These are phyloP conservation scores for Cololabis saira DNA, from an alignment of 2,113 vertebrate genomes.

Conservation along the genomic window DNA sequence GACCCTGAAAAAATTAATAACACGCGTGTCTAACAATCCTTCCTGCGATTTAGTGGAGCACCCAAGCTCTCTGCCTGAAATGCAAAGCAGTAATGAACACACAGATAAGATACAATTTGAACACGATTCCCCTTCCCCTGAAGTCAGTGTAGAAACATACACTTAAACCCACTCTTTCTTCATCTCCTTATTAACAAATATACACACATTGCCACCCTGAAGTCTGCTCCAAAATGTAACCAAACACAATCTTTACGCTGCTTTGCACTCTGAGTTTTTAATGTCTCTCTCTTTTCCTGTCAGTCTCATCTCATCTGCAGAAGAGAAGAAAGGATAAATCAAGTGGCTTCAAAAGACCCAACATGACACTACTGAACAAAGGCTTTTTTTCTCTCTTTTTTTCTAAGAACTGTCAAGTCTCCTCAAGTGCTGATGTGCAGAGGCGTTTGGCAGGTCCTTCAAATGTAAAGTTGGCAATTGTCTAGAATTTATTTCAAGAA, in stretches of 20 bases:
- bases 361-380: constrained; percentile 31
- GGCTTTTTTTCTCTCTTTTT: constrained; percentile 14
- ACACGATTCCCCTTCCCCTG: constrained; percentile 63
- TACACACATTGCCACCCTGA: constrained; percentile 24
- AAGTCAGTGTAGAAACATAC: constrained; percentile 65
- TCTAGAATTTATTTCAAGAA: constrained; percentile 36
- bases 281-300: constrained; percentile 5
- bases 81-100: constrained; percentile 83
- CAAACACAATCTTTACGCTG: constrained; percentile 25
- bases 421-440: constrained; percentile 36
- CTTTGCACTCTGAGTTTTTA: constrained; percentile 19
- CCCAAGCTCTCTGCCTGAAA: constrained; percentile 80
- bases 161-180: constrained; percentile 46
- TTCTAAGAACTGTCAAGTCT: constrained; percentile 35
- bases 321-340: constrained; percentile 32
- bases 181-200: constrained; percentile 47
- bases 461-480: constrained; percentile 49
- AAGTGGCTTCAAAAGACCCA: constrained; percentile 25
- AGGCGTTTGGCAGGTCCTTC: constrained; percentile 39
- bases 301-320: constrained; percentile 12
- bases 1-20: constrained; percentile 85
- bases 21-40: constrained; percentile 87
- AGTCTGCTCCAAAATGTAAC: constrained; percentile 46
- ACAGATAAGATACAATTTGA: constrained; percentile 79
- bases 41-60: constrained; percentile 83